Conservation (phyloP, 2,797 vertebrate genomes). For the Pitangus sulphuratus region DNA sequence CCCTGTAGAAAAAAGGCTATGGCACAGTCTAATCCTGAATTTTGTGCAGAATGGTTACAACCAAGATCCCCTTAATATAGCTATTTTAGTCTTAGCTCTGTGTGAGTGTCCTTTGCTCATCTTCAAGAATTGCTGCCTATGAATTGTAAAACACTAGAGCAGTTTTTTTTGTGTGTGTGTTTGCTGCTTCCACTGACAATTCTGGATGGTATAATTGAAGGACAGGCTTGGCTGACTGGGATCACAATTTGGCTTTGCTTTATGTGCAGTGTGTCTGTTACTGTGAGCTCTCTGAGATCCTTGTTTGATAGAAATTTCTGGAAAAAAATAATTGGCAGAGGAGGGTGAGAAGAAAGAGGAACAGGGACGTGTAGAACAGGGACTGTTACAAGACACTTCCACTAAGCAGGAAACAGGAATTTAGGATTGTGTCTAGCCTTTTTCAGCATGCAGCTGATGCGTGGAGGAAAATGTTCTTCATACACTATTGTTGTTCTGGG, state of each 20-base stretch:
- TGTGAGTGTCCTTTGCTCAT: neutral
- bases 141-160: neutral
- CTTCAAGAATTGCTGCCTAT: neutral
- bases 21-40: neutral
- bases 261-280: neutral
- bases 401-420: neutral
- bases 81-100: neutral
- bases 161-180: neutral
- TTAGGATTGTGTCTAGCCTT: neutral
- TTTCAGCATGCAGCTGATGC: neutral
- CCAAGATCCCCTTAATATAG: slow-evolving; percentile 1
- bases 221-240: neutral
- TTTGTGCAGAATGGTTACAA: neutral
- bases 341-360: neutral
- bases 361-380: neutral
- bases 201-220: neutral
- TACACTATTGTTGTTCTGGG: neutral
- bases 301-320: neutral
- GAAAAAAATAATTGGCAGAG: neutral
- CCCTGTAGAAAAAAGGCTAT: neutral
- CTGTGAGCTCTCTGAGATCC: neutral
- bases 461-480: neutral
- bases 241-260: neutral
- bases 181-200: neutral
- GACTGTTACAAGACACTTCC: neutral